phyloP scores from a whole-genome alignment of 2,888 invertebrate genomes.

The Eustalomyia histrio region DNA sequence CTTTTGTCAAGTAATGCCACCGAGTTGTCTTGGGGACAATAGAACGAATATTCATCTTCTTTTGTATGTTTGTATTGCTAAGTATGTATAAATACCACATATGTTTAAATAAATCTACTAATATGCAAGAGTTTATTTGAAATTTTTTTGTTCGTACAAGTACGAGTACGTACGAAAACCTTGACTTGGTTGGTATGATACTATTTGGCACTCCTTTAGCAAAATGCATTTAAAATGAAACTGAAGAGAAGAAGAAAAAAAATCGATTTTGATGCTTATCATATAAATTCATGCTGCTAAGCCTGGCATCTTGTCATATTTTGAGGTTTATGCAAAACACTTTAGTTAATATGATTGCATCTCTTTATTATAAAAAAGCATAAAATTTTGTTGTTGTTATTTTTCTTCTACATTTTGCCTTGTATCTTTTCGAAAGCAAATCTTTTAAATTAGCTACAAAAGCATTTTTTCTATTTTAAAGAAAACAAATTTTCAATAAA shows the following conservation, averaged over 20 bases:
- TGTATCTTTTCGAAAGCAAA: conserved; percentile 11
- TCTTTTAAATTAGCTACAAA: conserved; percentile 43
- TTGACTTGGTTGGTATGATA: conserved; percentile 52
- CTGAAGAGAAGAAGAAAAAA: conserved; percentile 63
- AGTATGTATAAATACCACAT: background rate
- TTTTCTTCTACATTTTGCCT: conserved; percentile 9
- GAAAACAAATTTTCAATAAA: background rate
- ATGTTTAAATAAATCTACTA: conserved; percentile 2
- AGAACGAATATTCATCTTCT: conserved; percentile 33
- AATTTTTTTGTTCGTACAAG: background rate
- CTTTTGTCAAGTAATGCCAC: conserved; percentile 26
- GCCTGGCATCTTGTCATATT: conserved; percentile 72
- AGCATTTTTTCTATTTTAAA: conserved; percentile 20
- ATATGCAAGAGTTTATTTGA: conserved; percentile 3
- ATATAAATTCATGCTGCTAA: conserved; percentile 66
- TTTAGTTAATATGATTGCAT: conserved; percentile 43
- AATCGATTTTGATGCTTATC: conserved; percentile 75
- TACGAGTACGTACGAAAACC: conserved; percentile 30
- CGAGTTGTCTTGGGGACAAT: conserved; percentile 36
- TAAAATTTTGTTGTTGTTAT: background rate
- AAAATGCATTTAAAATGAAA: conserved; percentile 17
- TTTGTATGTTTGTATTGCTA: background rate
- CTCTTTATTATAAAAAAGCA: conserved; percentile 18
- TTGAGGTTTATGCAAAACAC: conserved; percentile 52
- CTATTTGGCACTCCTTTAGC: conserved; percentile 58